Evolutionary conservation across 2,113 vertebrate species (phyloP).

Genomic region (Machaerirhynchus nigripectus): DNA sequence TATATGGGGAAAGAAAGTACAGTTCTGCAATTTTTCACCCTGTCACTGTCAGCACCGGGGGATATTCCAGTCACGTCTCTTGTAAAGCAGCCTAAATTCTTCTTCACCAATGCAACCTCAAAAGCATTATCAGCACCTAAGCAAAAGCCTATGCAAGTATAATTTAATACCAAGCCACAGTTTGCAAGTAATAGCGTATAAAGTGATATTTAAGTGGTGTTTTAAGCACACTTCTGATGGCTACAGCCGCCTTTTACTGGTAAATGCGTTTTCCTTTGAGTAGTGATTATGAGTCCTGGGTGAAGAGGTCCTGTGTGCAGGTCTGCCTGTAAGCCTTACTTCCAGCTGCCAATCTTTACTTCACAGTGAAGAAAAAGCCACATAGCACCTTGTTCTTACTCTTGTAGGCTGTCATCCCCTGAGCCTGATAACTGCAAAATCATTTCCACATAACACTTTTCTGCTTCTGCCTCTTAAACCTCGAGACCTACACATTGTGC

Average conservation of each 20-base stretch:
- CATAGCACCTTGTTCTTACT: constrained; percentile 86
- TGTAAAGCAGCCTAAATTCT: constrained; percentile 87
- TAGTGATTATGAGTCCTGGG: constrained; percentile 99
- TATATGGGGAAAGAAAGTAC: constrained; percentile 85
- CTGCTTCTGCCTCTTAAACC: constrained; percentile 84
- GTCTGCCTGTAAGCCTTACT: constrained; percentile 96
- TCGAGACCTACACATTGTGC: constrained; percentile 73
- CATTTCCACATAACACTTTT: constrained; percentile 89
- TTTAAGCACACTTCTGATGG: constrained; percentile 99
- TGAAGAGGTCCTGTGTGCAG: constrained; percentile 97
- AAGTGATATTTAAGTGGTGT: constrained; percentile 99
- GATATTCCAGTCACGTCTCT: constrained; percentile 82
- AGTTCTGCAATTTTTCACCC: constrained; percentile 86
- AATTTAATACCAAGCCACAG: constrained; percentile 99
- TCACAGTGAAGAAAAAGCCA: constrained; percentile 86
- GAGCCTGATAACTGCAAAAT: constrained; percentile 92
- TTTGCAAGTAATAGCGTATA: constrained; percentile 99
- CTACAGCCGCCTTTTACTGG: constrained; percentile 96
- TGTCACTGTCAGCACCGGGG: constrained; percentile 80
- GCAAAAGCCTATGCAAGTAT: constrained; percentile 97
- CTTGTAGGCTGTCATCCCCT: constrained; percentile 91
- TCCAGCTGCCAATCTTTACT: constrained; percentile 97
- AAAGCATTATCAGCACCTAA: constrained; percentile 94
- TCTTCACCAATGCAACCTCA: constrained; percentile 84
- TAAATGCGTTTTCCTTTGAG: constrained; percentile 95